Base-by-base conservation (phyloP, 2,797 vertebrate genomes). In the Taeniopygia guttata region DNA sequence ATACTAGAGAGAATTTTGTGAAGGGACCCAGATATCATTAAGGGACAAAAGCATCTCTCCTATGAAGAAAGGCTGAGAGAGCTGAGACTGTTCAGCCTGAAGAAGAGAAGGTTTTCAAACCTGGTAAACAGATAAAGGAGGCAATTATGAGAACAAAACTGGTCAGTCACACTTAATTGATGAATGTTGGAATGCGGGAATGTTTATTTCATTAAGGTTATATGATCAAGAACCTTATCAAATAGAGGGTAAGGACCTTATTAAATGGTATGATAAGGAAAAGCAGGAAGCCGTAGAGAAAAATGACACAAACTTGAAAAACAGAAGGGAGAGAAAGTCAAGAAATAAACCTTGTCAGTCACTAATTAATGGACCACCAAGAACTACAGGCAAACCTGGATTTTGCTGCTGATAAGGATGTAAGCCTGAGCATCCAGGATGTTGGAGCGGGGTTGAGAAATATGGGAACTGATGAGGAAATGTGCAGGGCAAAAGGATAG, bases 401-500 rank as follows among this genome's bases (percentile, higher is more conserved):
- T 69, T 69, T 62, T 55, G 8, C 21, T 48, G 4, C 48, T 34
- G 73, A 54, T 69, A 62, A 34, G 9, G 14, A 18, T 46, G 17
- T 15, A 62, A 69, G 17, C 25, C 20, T 48, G 14, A 60, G 14
- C 13, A 54, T 34, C 30, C 48, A 42, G 48, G 25, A 30, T 62
- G 7, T 18, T 48, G 14, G 25, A 48, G 25, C 0, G 0, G 20
- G 6, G 9, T 22, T 68, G 25, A 62, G n/a, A 48, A 34, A 30
- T 42, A 62, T 7, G 21, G 21, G 34, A 54, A 48, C 11, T 18
- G 30, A 22, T 34, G 25, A 22, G 29, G 14, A 69, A 54, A 42
- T 42, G 3, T 62, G 34, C 14, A 69, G 21, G 2, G 9, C 9
- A 42, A 42, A 69, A 86, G 25, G 42, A 48, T 55, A 17, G 21